Evolutionary conservation across 2,113 vertebrate genomes (phyloP).

Genomic region (Antidorcas marsupialis): DNA sequence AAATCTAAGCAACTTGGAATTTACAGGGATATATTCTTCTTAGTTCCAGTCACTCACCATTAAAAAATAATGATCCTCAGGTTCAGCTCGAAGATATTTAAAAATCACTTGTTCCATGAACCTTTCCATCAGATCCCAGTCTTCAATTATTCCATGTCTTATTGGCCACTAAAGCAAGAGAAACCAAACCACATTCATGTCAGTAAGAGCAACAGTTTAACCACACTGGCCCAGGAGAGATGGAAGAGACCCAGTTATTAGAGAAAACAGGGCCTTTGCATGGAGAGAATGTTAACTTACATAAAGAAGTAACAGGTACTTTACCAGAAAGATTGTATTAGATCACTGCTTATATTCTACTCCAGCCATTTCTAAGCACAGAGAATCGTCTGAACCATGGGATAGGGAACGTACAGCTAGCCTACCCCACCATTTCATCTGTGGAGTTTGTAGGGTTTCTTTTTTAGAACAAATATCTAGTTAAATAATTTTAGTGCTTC

Average conservation of each 20-base stretch:
- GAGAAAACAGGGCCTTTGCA: background rate
- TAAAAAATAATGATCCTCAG: constrained; percentile 91
- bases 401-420: background rate
- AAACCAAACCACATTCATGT: background rate
- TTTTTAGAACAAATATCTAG: background rate
- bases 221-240: background rate
- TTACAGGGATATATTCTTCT: background rate
- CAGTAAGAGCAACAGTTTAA: background rate
- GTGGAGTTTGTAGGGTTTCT: background rate
- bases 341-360: accelerated
- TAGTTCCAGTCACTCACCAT: constrained; percentile 81
- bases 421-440: accelerated
- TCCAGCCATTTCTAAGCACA: background rate
- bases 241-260: background rate
- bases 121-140: constrained; percentile 93
- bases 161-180: constrained; percentile 83
- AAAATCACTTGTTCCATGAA: constrained; percentile 93
- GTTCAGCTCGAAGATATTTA: constrained; percentile 90
- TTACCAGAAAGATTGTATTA: background rate
- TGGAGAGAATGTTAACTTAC: background rate
- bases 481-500: background rate
- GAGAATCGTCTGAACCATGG: background rate
- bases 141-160: constrained; percentile 86
- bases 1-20: background rate
- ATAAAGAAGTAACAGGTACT: background rate